Evolutionary conservation across 2,797 vertebrate genomes (phyloP).

Genomic region (Macropus fuliginosus): DNA sequence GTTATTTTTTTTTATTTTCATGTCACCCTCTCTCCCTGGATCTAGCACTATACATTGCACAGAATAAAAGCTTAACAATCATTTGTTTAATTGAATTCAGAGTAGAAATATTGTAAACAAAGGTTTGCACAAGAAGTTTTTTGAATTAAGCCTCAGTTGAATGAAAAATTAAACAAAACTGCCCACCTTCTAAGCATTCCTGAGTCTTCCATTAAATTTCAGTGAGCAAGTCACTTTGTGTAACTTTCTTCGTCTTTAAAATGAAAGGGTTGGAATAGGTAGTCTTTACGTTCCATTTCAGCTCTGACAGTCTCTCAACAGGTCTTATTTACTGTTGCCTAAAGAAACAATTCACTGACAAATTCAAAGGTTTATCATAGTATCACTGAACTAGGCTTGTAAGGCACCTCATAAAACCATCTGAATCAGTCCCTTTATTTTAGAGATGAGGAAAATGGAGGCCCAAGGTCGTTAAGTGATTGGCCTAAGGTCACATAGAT

Average conservation of each 20-base stretch:
- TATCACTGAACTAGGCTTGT: neutral
- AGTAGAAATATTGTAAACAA: neutral
- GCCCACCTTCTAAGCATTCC: neutral
- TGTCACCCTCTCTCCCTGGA: neutral
- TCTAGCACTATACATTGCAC: neutral
- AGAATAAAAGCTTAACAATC: neutral
- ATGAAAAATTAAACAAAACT: neutral
- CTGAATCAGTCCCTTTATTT: neutral
- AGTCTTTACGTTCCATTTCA: neutral
- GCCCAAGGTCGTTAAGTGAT: neutral
- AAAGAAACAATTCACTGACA: neutral
- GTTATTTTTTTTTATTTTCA: neutral
- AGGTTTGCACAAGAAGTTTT: neutral
- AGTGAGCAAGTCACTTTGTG: neutral
- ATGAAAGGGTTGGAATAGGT: neutral
- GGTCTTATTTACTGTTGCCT: neutral
- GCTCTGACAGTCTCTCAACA: neutral
- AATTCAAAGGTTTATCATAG: neutral
- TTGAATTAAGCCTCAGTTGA: neutral
- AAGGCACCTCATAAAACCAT: neutral
- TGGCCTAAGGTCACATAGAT: neutral
- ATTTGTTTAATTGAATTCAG: neutral
- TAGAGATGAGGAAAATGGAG: neutral
- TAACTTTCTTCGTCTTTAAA: neutral
- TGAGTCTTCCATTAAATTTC: neutral